Percentiles rank a stretch among this genome's conserved stretches.
These are phyloP conservation scores for Schizaphis graminum DNA, from an alignment of 2,888 invertebrate species.

Conservation along the genomic window DNA sequence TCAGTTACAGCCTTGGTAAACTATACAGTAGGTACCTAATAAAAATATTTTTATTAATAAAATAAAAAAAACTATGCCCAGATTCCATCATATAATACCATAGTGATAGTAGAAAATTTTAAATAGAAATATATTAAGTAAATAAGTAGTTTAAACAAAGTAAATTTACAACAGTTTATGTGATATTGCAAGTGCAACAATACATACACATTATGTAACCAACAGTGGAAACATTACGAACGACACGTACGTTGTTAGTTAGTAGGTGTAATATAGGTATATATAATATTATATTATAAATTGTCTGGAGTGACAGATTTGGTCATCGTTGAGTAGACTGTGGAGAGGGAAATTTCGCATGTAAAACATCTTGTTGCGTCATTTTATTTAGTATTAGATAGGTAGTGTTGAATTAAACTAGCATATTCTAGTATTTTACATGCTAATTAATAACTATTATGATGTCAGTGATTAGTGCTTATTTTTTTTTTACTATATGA, in stretches of 20 bases:
- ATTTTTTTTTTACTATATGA: not conserved
- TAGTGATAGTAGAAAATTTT: not conserved
- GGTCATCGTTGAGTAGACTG: constrained; percentile 22
- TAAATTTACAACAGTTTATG: not conserved
- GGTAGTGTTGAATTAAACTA: not conserved
- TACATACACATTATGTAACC: not conserved
- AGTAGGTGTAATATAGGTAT: not conserved
- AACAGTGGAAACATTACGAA: not conserved
- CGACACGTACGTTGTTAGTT: not conserved
- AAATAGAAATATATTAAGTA: not conserved
- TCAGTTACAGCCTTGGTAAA: too few relatives aligned
- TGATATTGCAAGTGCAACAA: not conserved
- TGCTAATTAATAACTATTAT: not conserved
- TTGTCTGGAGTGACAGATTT: constrained; percentile 20
- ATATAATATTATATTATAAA: not conserved
- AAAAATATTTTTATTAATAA: too few relatives aligned
- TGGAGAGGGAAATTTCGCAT: constrained; percentile 33
- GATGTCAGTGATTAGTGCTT: not conserved
- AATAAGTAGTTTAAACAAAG: not conserved
- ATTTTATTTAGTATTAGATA: not conserved
- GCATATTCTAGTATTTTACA: not conserved
- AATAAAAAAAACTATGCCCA: not conserved
- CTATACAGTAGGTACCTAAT: too few relatives aligned
- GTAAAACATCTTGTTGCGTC: constrained; percentile 5
- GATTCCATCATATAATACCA: not conserved